Base-by-base conservation (phyloP, 2,113 vertebrate species). In the Catharus fuscescens region DNA sequence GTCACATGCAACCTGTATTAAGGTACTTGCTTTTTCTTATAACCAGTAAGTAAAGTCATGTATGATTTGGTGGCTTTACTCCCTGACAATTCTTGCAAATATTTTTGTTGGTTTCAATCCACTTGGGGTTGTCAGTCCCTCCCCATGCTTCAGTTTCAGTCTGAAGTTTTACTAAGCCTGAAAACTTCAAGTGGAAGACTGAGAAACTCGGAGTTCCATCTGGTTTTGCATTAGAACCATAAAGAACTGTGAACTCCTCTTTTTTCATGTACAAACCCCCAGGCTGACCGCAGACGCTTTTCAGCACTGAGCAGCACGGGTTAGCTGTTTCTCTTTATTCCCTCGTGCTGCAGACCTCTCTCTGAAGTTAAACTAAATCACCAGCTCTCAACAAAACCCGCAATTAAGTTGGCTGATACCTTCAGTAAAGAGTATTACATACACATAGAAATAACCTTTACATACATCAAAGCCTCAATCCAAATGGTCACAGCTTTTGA, bases 311-410 rank as follows among this genome's bases (percentile, higher is more conserved):
- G 60, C 88, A 56, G 80, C 1, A 29, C 95, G 94, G 82, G 72
- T 93, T 95, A 92, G 90, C 62, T 78, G 77, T 80, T 95, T 78
- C 76, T 86, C 64, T 59, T 80, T 57, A 23, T 61, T 86, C 88
- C 42, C 44, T 57, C 25, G 53, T 87, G 77, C 88, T 78, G 54
- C 20, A 82, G 80, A 95, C 88, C 72, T 92, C 77, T 93, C 76
- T 67, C 83, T 96, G 88, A 96, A 96, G 90, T 65, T 90, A 40
- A 94, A 84, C 90, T 90, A 88, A 91, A 96, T 96, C 86, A 82
- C 71, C 73, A 86, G 74, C 76, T 94, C 76, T 92, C 95, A 88
- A 96, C 79, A 97, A 96, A 93, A 93, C 92, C 88, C 73, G 2
- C 93, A 96, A 90, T 95, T 94, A 96, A 90, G 86, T 88, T 94